Base-by-base conservation (phyloP, 2,888 invertebrate species). In the Auanema freiburgensis region DNA sequence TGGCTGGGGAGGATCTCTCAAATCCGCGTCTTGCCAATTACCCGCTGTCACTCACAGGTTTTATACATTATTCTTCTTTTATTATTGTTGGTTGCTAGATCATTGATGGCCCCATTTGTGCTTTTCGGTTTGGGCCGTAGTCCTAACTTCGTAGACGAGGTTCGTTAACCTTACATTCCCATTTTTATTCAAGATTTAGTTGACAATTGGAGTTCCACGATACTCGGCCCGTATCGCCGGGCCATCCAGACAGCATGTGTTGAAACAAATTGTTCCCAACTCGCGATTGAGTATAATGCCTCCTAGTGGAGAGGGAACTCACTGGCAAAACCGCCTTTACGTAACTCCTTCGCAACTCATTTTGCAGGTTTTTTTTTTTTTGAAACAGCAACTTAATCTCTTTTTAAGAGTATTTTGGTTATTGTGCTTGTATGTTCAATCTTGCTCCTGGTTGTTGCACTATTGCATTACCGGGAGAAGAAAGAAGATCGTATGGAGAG, bases 121-220 rank as follows among this genome's bases (percentile, higher is more conserved):
- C 91, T 94, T 71, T 97, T 98, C 85, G 98, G 98, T 1, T 87
- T 99, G n/a, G 98, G 97, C 2, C 89, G 94, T 65, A 94, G 94
- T 43, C 96, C 97, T 1, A 98, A 98, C 86, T 98, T 97, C 86
- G 92, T 98, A 0, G 75, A 74, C 63, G 69, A 69, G 54, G 73
- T 79, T 18, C 40, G 57, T 10, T 11, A 2, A 1, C 16, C 1
- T 59, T 14, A 66, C 11, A 41, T 68, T 63, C 51, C 71, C 70
- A 92, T 10, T 80, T 87, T 14, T 85, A 86, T 24, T 69, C 68
- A 42, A 12, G 21, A 11, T 69, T 18, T 52, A 69, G 68, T 57
- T 73, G 16, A 59, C 57, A 11, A 60, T 76, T n/a, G 73, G 67
- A 8, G 63, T 66, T 21, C 76, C 76, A 2, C 67, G 76, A 18